phyloP scores from a whole-genome alignment of 2,113 vertebrate species.

The Ameiurus melas region DNA sequence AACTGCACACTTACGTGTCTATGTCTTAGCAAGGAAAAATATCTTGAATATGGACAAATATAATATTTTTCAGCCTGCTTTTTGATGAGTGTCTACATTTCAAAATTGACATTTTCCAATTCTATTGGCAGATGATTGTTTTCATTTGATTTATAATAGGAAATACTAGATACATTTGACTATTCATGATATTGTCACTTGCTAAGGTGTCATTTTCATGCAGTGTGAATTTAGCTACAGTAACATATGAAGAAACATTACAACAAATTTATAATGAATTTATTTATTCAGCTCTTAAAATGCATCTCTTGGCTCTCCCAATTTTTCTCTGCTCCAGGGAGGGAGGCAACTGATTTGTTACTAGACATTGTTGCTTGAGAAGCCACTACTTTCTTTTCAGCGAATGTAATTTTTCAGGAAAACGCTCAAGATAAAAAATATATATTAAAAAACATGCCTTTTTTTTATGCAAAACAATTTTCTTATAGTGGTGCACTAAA shows the following conservation, averaged over 20 bases:
- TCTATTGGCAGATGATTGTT: background rate
- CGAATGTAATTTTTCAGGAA: background rate
- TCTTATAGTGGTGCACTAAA: too few species aligned
- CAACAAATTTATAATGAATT: background rate
- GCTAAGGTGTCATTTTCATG: background rate
- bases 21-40: too few species aligned
- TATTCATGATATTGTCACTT: background rate
- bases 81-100: background rate
- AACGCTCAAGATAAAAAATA: background rate
- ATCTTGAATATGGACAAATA: background rate
- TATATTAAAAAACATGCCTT: too few species aligned
- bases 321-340: background rate
- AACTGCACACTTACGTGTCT: background rate
- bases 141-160: background rate
- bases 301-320: background rate
- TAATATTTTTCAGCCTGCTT: background rate
- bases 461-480: too few species aligned
- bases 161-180: background rate
- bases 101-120: background rate
- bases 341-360: background rate
- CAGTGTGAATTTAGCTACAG: background rate
- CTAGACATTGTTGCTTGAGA: background rate
- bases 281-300: background rate
- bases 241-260: background rate
- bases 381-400: background rate